Evolutionary conservation across 2,888 invertebrate species (phyloP), one percentile per base, ranked within the genome.

Genomic region (Plemyria rubiginata): DNA sequence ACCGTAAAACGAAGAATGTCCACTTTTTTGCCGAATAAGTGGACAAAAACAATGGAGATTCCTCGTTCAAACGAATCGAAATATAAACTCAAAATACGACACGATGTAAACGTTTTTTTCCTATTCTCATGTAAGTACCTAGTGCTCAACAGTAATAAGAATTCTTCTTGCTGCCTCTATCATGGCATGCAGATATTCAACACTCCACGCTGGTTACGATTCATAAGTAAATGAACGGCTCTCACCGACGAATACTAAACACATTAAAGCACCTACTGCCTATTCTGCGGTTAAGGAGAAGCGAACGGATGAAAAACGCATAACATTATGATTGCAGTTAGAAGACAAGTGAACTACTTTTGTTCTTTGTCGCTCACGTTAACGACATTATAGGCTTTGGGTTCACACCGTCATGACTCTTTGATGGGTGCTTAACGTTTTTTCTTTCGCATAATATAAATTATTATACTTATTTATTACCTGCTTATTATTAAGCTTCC

Each of bases 151-250:
- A 32, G 8, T 32, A 32, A 32, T 8, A 6, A 32, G 32, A 32
- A 11, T 38, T 16, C 4, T 11, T 16, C 1, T 45, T 11, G 16
- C 11, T 11, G 11, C 36, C 38, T 59, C 59, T 60, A 60, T 8
- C 8, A 51, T 45, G n/a, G 50, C 50, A 29, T 38, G 4, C 22
- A 15, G 6, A 15, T 49, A 46, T n/a, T 3, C 2, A 11, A 38
- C 46, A 36, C 36, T 57, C 60, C 9, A 40, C 13, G 49, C 50
- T 53, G 12, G 57, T 54, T 87, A 85, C 82, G 89, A 90, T 90
- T 88, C 89, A 90, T 88, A 84, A 86, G 86, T 73, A 75, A 81
- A 86, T 87, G 87, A 88, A 85, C 85, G 81, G 83, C 76, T 74
- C 77, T 75, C 74, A 74, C 73, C 70, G 71, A 74, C 72, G 70